Conservation (phyloP, 2,797 vertebrate genomes). For the Salmo trutta region DNA sequence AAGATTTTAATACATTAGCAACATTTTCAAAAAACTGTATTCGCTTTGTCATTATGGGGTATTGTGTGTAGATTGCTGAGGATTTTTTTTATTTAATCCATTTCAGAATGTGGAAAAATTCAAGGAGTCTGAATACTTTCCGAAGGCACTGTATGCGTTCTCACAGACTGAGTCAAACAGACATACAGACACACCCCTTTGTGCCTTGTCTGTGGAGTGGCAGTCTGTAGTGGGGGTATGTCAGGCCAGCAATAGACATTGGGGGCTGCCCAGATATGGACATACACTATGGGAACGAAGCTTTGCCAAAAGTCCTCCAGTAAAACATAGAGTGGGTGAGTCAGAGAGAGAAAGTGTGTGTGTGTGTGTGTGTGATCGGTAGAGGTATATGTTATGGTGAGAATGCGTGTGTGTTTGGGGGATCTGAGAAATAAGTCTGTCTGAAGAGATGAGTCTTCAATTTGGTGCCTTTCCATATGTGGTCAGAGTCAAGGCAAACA, state of each 20-base stretch:
- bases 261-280: neutral
- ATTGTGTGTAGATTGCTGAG: no score
- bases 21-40: no score
- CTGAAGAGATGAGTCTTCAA: neutral
- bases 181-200: neutral
- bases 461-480: neutral
- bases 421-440: neutral
- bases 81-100: no score
- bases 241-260: neutral
- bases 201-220: neutral
- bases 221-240: neutral
- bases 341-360: neutral
- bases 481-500: neutral
- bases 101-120: no score
- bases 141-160: no score
- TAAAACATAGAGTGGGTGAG: neutral
- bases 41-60: no score
- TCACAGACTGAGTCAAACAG: neutral
- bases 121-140: no score
- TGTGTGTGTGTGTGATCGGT: neutral
- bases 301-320: neutral
- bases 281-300: neutral
- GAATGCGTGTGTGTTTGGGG: neutral
- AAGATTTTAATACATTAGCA: no score
- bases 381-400: neutral